Evolutionary conservation across 2,113 vertebrate genomes (phyloP).

Genomic region (Fukomys damarensis): DNA sequence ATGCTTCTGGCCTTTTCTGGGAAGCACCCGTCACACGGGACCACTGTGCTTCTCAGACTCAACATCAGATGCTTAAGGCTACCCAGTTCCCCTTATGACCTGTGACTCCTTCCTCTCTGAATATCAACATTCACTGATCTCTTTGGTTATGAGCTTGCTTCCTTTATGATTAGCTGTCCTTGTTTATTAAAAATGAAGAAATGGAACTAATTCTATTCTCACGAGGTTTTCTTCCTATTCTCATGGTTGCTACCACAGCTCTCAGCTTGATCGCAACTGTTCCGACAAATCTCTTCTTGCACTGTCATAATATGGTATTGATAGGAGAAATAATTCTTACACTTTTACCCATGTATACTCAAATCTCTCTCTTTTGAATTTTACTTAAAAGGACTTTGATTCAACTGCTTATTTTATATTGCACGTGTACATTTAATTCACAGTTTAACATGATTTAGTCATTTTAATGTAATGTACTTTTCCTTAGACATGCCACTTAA

Average conservation of each 20-base stretch:
- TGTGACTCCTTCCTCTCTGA: background rate
- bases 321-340: background rate
- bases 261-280: background rate
- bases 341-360: background rate
- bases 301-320: background rate
- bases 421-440: constrained; percentile 2
- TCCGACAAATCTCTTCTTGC: background rate
- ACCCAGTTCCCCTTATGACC: background rate
- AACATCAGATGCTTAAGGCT: background rate
- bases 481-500: background rate
- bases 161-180: background rate
- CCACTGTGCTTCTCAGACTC: background rate
- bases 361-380: background rate
- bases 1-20: background rate
- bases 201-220: background rate
- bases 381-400: background rate
- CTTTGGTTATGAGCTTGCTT: background rate
- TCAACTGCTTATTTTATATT: background rate
- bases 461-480: background rate
- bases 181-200: background rate
- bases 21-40: background rate
- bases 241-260: background rate
- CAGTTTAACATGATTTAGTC: background rate
- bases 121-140: background rate
- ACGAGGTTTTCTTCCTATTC: background rate